Conservation (phyloP, 1,140 invertebrate species). For the Tetramorium alpestre region DNA sequence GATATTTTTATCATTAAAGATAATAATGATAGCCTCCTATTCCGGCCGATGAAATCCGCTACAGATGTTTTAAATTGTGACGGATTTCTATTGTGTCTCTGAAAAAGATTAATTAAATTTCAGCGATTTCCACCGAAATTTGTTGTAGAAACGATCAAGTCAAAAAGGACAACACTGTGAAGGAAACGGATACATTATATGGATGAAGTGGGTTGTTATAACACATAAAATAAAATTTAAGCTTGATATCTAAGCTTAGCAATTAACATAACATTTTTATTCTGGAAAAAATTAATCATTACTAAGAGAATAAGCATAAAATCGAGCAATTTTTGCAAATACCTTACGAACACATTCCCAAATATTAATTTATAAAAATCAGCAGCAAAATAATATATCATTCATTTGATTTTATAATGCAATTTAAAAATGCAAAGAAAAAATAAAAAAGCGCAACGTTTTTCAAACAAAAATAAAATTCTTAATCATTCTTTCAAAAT, state of each 20-base stretch:
- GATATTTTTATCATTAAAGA: conserved; percentile 67
- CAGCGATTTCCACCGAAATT: conserved; percentile 57
- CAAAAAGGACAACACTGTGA: not conserved
- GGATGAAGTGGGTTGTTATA: not conserved
- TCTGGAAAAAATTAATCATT: not conserved
- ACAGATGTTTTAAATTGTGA: conserved; percentile 83
- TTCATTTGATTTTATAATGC: not conserved
- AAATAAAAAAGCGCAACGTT: conserved; percentile 38
- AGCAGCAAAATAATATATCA: not conserved
- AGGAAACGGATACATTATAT: conserved; percentile 9
- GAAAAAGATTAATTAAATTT: conserved; percentile 81
- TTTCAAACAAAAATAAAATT: not conserved
- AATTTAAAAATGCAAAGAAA: conserved; percentile 13
- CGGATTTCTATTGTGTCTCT: conserved; percentile 81
- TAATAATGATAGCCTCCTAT: conserved; percentile 71
- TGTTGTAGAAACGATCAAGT: conserved; percentile 7
- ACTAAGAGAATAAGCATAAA: not conserved
- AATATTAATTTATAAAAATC: not conserved
- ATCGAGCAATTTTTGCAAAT: conserved; percentile 5
- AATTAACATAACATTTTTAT: conserved; percentile 7
- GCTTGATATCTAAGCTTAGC: not conserved
- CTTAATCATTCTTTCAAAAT: not conserved
- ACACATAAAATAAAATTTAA: conserved; percentile 1
- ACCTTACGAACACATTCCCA: not conserved
- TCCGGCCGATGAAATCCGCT: conserved; percentile 74